Evolutionary conservation across 2,113 vertebrate species (phyloP), one percentile per base, ranked within the genome.

Genomic region (Lepidothrix coronata): DNA sequence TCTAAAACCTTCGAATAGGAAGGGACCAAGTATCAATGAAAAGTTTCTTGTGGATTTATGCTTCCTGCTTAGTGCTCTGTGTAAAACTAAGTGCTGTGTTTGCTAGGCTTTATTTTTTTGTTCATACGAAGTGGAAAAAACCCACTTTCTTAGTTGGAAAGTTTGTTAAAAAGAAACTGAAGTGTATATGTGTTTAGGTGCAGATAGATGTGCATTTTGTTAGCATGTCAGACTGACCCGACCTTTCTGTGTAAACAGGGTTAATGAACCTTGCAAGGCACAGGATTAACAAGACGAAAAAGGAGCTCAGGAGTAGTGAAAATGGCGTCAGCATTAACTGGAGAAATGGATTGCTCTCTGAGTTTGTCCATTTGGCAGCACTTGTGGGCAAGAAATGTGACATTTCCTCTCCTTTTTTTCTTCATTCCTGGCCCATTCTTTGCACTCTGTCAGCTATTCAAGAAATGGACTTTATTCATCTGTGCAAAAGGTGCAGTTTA

Each of bases 211-310:
- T 77, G 68, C 30, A 55, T 79, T 92, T 84, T 81, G 48, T 65
- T 92, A 86, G 76, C 25, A 4, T 91, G 92, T 97, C 85, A 87
- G 85, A n/a, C 66, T 87, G 86, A 91, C 88, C 79, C 62, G 91
- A 37, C 57, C 66, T 90, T 91, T 87, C 80, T 92, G 61, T 89
- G 76, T 87, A 97, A 96, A 89, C 95, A 82, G 49, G 57, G 49
- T 94, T 96, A 96, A 94, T 95, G 96, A 95, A 91, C 92, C 83
- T 96, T 96, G 91, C 88, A 87, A 86, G 89, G 83, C 91, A 87
- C 57, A 70, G 83, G 79, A 92, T 96, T 87, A 93, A 95, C 73
- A 78, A 88, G 87, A 79, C 62, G 63, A 43, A 75, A 94, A 86
- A 80, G 41, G 31, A 92, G 72, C 83, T 88, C 62, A 49, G 48